A percentile compares a stretch with the other conserved stretches of the same genome.
phyloP scores from a whole-genome alignment of 1,140 invertebrate species.

The Drosophila gunungcola region DNA sequence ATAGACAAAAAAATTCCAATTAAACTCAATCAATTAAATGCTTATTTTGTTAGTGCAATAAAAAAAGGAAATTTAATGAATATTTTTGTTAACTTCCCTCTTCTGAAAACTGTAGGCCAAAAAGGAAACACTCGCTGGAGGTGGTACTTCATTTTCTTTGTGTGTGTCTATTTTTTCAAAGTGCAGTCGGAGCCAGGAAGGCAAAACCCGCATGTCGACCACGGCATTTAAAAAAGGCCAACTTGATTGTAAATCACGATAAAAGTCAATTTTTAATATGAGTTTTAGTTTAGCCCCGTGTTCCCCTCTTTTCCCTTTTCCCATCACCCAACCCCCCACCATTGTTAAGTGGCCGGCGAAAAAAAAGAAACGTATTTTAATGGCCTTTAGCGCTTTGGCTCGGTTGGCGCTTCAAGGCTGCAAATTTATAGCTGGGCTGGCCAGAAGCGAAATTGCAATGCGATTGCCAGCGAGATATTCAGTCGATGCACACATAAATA shows the following conservation, averaged over 20 bases:
- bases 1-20: too few species aligned
- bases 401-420: slow-evolving; percentile 71
- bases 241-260: slow-evolving; percentile 82
- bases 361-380: slow-evolving; percentile 71
- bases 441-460: slow-evolving; percentile 76
- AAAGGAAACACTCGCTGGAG: too few species aligned
- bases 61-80: too few species aligned
- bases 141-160: not conserved
- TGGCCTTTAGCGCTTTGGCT: slow-evolving; percentile 69
- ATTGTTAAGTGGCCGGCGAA: slow-evolving; percentile 47
- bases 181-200: slow-evolving; percentile 27
- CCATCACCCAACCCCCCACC: slow-evolving; percentile 8
- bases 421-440: slow-evolving; percentile 72
- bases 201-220: slow-evolving; percentile 74
- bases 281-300: slow-evolving; percentile 74
- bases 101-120: too few species aligned
- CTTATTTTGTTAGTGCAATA: too few species aligned
- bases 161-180: not conserved
- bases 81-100: too few species aligned
- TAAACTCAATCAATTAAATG: too few species aligned
- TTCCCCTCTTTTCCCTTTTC: not conserved
- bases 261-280: slow-evolving; percentile 83
- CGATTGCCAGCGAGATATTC: slow-evolving; percentile 25
- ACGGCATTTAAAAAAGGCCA: slow-evolving; percentile 81
- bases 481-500: slow-evolving; percentile 79